Percentiles rank a stretch among this genome's conserved stretches.
phyloP scores from a whole-genome alignment of 2,888 invertebrate species.

The Chaitophorus viminalis region DNA sequence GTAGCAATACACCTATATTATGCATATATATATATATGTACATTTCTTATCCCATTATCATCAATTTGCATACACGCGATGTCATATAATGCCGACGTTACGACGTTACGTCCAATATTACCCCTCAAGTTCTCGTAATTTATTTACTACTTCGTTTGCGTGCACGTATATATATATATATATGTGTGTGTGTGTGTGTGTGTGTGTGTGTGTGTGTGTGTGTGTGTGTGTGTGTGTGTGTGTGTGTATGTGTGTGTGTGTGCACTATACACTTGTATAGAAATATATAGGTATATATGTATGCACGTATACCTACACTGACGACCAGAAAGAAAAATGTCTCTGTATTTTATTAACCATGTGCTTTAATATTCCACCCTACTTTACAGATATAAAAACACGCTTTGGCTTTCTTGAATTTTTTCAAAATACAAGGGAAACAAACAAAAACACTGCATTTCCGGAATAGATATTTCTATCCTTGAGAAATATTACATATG shows the following conservation, averaged over 20 bases:
- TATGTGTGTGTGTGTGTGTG: background rate
- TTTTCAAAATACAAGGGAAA: background rate
- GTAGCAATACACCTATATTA: background rate
- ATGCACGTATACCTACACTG: too few relatives aligned
- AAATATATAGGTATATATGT: background rate
- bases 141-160: conserved; percentile 28
- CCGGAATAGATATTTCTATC: background rate
- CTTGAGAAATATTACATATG: background rate
- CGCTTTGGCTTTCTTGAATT: background rate
- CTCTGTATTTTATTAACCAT: background rate
- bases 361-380: background rate
- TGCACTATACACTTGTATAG: background rate
- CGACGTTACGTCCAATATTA: conserved; percentile 11
- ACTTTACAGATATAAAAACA: background rate
- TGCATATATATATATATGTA: background rate
- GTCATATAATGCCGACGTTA: conserved; percentile 34
- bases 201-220: background rate
- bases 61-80: conserved; percentile 59
- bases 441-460: background rate
- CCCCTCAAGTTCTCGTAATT: conserved; percentile 46
- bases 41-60: conserved; percentile 38
- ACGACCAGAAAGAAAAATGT: background rate
- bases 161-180: background rate
- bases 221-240: background rate
- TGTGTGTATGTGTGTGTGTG: background rate